phyloP scores from a whole-genome alignment of 2,113 vertebrate genomes.

The Hippopotamus amphibius region DNA sequence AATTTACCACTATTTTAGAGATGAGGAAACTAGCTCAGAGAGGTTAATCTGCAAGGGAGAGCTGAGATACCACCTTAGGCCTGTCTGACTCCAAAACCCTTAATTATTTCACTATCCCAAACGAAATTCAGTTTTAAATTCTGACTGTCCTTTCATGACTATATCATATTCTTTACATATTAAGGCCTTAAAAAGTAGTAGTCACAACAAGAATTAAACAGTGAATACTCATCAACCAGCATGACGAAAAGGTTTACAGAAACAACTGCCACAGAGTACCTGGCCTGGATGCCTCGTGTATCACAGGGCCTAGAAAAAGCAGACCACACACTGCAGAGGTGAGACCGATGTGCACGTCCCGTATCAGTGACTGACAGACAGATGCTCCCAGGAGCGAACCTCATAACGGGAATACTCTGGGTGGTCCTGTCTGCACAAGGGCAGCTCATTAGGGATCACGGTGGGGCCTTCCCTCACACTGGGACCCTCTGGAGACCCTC shows the following conservation, averaged over 20 bases:
- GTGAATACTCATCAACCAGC: not conserved
- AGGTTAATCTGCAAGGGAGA: not conserved
- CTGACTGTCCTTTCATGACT: not conserved
- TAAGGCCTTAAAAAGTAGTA: not conserved
- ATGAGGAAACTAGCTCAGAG: not conserved
- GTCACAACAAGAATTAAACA: not conserved
- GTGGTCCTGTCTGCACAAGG: not conserved
- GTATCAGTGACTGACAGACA: not conserved
- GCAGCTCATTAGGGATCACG: not conserved
- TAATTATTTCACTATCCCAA: not conserved
- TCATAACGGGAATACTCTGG: not conserved
- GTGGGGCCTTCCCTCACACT: not conserved
- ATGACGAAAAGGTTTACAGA: not conserved
- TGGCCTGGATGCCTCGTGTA: not conserved
- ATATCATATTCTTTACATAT: not conserved
- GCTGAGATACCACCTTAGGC: not conserved
- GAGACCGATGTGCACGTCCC: rapidly evolving
- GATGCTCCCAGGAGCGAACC: not conserved
- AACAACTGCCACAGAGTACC: not conserved
- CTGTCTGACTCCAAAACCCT: not conserved
- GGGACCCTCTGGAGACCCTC: not conserved
- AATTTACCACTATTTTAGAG: not conserved
- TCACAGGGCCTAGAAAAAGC: not conserved
- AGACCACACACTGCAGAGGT: not conserved
- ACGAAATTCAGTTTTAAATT: conserved; percentile 24